Conservation (phyloP, 1,140 invertebrate species). For the Drosophila serrata region DNA sequence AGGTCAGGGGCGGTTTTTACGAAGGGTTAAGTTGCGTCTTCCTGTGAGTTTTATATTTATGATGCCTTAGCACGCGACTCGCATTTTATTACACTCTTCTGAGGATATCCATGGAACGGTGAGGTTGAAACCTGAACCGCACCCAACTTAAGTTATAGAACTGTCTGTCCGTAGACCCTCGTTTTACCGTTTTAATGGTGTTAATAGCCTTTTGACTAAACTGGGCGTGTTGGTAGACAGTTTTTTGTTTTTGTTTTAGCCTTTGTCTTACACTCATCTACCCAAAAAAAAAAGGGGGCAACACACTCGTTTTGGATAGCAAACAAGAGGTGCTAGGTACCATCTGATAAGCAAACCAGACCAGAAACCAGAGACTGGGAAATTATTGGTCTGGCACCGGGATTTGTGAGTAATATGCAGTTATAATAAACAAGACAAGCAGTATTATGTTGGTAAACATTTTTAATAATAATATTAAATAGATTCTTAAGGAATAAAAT, state of each 20-base stretch:
- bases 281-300: conserved; percentile 8
- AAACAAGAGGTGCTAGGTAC: conserved; percentile 16
- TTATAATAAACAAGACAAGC: too few relatives aligned
- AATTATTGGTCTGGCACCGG: conserved; percentile 6
- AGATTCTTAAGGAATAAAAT: too few relatives aligned
- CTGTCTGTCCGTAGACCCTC: conserved; percentile 18
- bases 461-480: too few relatives aligned
- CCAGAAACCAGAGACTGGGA: conserved; percentile 11
- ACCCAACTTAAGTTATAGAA: conserved; percentile 36
- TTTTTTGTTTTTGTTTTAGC: conserved; percentile 34
- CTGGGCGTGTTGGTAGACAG: conserved; percentile 56
- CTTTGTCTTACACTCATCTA: conserved; percentile 5
- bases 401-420: conserved; percentile 1
- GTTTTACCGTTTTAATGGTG: conserved; percentile 68
- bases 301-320: conserved; percentile 10
- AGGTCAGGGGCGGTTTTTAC: conserved; percentile 47
- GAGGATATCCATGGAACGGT: conserved; percentile 26
- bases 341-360: conserved; percentile 29
- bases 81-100: conserved; percentile 60
- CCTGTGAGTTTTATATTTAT: conserved; percentile 70
- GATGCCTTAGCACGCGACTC: conserved; percentile 69
- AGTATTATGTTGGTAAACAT: too few relatives aligned
- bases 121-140: conserved; percentile 24
- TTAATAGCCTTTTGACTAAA: conserved; percentile 58
- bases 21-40: conserved; percentile 47